Evolutionary conservation across 2,888 invertebrate genomes (phyloP).

Genomic region (Callimorpha dominula): DNA sequence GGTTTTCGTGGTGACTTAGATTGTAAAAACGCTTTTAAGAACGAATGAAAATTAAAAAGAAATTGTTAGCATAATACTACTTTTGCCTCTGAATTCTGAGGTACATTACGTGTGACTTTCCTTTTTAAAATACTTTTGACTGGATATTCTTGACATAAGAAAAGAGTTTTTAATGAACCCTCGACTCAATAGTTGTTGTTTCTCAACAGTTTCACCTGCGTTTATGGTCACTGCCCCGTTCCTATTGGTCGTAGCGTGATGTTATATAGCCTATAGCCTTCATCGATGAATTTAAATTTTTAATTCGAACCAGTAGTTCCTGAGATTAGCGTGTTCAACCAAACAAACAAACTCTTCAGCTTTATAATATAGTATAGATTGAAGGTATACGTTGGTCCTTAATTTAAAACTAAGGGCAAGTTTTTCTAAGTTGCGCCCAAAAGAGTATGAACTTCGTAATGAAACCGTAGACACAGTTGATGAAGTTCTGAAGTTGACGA

Average conservation of each 20-base stretch:
- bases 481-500: slow-evolving; percentile 40
- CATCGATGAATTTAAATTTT: too few species aligned
- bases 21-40: background rate
- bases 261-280: too few species aligned
- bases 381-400: background rate
- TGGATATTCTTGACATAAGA: background rate
- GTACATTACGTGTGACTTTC: background rate
- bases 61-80: background rate
- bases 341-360: too few species aligned
- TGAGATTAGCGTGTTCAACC: too few species aligned
- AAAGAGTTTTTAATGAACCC: too few species aligned
- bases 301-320: too few species aligned
- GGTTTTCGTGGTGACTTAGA: background rate
- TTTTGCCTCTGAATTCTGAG: background rate
- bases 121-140: background rate
- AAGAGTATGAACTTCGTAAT: slow-evolving; percentile 34
- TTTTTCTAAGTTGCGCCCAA: slow-evolving; percentile 15
- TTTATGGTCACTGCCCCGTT: too few species aligned
- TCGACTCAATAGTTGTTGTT: too few species aligned
- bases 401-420: slow-evolving; percentile 6
- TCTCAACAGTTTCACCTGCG: too few species aligned
- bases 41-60: background rate
- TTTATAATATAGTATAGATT: too few species aligned
- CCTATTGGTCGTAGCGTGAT: too few species aligned
- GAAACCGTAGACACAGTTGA: slow-evolving; percentile 38